Percentiles rank a stretch among this genome's conserved stretches.
These are phyloP conservation scores for Rhinolophus sinicus DNA, from an alignment of 2,113 vertebrate genomes.

Conservation along the genomic window DNA sequence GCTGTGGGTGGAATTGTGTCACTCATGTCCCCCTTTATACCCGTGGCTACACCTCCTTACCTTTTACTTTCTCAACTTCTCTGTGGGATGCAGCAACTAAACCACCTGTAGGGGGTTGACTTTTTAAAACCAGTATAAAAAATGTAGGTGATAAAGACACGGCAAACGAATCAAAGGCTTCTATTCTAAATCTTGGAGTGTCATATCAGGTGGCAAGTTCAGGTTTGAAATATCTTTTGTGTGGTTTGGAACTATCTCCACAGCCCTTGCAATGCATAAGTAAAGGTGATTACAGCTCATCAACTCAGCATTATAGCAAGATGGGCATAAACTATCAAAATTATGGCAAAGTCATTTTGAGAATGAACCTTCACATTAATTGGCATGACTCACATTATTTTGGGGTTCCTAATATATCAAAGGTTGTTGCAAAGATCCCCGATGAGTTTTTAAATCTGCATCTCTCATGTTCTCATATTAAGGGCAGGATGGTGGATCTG, in stretches of 20 bases:
- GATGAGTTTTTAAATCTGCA: not conserved
- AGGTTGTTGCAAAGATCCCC: not conserved
- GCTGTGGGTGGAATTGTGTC: constrained; percentile 72
- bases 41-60: constrained; percentile 51
- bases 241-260: constrained; percentile 16
- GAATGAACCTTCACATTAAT: not conserved
- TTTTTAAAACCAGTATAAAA: constrained; percentile 50
- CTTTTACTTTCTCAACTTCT: constrained; percentile 61
- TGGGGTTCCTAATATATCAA: not conserved
- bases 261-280: constrained; percentile 4
- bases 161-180: constrained; percentile 34
- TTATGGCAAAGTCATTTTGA: constrained; percentile 33
- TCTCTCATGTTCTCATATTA: not conserved
- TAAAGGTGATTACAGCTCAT: constrained; percentile 47
- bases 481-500: not conserved
- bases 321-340: not conserved
- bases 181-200: constrained; percentile 23
- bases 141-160: not conserved
- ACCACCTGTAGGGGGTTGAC: not conserved
- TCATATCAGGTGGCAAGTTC: not conserved
- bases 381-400: not conserved
- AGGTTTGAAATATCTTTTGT: constrained; percentile 35
- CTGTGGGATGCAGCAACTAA: constrained; percentile 51
- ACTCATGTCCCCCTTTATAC: constrained; percentile 47
- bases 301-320: not conserved